These are phyloP conservation scores for Ivindomyrus marchei DNA, from an alignment of 2,113 vertebrate genomes.

Conservation along the genomic window DNA sequence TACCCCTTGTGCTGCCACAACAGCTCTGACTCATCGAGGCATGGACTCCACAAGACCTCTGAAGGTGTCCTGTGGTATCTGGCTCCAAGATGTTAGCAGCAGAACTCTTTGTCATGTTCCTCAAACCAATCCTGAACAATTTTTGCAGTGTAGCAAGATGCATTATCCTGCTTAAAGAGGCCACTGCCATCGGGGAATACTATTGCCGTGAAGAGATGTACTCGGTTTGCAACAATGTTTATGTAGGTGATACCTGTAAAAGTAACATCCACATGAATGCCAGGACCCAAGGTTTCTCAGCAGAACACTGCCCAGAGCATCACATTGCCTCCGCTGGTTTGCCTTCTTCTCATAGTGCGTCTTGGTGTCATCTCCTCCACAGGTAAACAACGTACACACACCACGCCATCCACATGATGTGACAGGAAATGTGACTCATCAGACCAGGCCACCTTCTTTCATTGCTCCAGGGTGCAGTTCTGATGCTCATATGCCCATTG, in stretches of 20 bases:
- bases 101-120: neutral
- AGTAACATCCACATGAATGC: too few species aligned
- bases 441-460: neutral
- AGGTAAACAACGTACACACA: too few species aligned
- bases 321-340: too few species aligned
- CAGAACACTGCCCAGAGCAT: too few species aligned
- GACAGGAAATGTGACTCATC: neutral
- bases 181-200: neutral
- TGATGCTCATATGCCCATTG: neutral
- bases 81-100: neutral
- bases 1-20: neutral
- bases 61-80: neutral
- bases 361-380: too few species aligned
- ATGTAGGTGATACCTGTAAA: too few species aligned
- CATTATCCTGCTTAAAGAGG: neutral
- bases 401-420: neutral
- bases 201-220: neutral
- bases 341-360: too few species aligned
- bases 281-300: too few species aligned
- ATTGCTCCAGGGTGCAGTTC: neutral
- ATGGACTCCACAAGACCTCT: neutral
- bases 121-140: neutral
- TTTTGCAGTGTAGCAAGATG: neutral
- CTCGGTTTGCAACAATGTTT: too few species aligned
- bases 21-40: neutral